Percentiles rank a stretch among this genome's conserved stretches.
Evolutionary conservation across 2,113 vertebrate genomes (phyloP).

Genomic region (rat (Rattus norvegicus)): DNA sequence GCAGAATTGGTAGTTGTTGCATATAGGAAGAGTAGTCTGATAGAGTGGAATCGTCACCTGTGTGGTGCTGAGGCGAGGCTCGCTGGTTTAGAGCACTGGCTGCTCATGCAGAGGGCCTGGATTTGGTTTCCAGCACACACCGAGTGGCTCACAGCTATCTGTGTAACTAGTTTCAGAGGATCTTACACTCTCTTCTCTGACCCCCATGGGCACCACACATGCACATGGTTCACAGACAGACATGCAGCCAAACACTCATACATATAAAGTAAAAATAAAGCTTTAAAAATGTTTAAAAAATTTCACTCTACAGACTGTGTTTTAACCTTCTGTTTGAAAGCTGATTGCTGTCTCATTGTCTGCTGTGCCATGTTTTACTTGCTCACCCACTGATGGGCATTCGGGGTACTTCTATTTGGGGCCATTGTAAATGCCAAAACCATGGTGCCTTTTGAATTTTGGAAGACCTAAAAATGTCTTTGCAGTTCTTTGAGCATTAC

Average conservation of each 20-base stretch:
- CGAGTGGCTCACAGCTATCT: neutral
- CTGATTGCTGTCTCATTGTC: neutral
- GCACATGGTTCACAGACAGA: neutral
- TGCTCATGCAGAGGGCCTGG: neutral
- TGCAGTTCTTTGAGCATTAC: neutral
- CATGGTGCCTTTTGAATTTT: neutral
- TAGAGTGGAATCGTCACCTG: too few relatives aligned
- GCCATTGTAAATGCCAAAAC: neutral
- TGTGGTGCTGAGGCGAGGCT: too few relatives aligned
- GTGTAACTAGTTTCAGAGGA: neutral
- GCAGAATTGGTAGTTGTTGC: neutral
- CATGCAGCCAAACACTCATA: neutral
- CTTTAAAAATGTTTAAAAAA: neutral
- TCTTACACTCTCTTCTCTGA: neutral
- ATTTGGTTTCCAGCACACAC: neutral
- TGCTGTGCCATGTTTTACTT: neutral
- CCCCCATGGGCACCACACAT: neutral
- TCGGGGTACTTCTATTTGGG: neutral
- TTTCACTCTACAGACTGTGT: neutral
- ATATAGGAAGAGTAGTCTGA: neutral
- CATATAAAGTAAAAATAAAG: neutral
- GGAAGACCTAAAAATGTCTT: neutral
- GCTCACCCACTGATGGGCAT: neutral
- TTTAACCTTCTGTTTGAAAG: neutral
- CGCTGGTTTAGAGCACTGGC: neutral